Conservation (phyloP, 92 coral and sea anemone genomes). For the Phenganax subtilis region DNA sequence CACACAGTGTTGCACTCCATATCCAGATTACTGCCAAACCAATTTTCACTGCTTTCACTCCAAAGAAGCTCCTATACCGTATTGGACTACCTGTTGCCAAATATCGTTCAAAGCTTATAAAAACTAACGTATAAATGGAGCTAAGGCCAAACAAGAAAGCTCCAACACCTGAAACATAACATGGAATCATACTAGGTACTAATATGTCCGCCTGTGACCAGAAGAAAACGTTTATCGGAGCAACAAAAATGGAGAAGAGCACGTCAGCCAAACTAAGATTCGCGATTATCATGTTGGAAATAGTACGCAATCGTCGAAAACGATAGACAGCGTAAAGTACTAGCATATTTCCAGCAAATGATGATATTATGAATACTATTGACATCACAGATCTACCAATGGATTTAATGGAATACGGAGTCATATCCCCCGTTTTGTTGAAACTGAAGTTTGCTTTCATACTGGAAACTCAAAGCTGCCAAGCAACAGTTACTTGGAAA, state of each 20-base stretch:
- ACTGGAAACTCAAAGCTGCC: background rate
- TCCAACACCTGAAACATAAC: background rate
- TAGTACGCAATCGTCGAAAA: background rate
- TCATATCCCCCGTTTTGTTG: background rate
- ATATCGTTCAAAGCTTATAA: conserved; percentile 14
- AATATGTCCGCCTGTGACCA: background rate
- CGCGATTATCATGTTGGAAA: conserved; percentile 9
- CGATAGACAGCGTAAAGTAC: conserved; percentile 5
- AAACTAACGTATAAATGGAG: conserved; percentile 10
- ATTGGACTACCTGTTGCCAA: background rate
- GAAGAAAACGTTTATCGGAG: conserved; percentile 14
- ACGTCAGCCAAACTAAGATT: conserved; percentile 11
- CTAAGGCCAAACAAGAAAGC: background rate
- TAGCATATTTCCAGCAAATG: background rate
- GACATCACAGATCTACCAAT: background rate
- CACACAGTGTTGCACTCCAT: background rate
- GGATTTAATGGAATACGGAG: background rate
- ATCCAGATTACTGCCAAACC: background rate
- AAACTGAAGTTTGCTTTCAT: background rate
- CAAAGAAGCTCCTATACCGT: background rate
- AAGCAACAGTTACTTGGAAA: background rate
- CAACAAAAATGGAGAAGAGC: background rate
- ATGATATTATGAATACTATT: background rate
- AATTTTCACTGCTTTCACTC: background rate
- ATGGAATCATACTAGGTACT: background rate